Percentiles rank a stretch among this genome's conserved stretches.
These are phyloP conservation scores for Melierax canorus DNA, from an alignment of 2,113 vertebrate species.

Conservation along the genomic window DNA sequence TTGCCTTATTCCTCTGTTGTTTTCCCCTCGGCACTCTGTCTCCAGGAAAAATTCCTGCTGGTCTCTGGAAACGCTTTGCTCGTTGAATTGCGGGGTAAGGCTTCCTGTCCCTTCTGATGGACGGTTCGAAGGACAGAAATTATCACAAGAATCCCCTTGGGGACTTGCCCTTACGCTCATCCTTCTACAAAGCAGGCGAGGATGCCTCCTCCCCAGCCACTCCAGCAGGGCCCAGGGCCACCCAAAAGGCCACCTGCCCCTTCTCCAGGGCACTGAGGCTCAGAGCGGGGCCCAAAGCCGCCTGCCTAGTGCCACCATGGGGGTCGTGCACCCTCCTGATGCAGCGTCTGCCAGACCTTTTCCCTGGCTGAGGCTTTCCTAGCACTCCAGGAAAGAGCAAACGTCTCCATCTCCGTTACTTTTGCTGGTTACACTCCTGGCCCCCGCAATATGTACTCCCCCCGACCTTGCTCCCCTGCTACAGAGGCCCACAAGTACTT, in stretches of 20 bases:
- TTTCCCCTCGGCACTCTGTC: not conserved
- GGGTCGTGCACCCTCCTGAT: fast-evolving
- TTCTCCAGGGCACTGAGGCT: not conserved
- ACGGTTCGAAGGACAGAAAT: not conserved
- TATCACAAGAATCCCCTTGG: not conserved
- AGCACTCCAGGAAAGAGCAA: not conserved
- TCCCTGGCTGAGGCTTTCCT: not conserved
- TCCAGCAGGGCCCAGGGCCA: not conserved
- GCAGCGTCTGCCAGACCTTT: not conserved
- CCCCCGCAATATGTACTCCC: not conserved
- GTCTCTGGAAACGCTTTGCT: not conserved
- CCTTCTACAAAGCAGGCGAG: not conserved
- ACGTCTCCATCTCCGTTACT: not conserved
- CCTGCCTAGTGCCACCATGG: not conserved
- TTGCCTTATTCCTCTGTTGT: not conserved
- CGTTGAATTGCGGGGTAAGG: not conserved
- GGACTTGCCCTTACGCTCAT: not conserved
- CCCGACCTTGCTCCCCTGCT: not conserved
- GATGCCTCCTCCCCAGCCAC: not conserved
- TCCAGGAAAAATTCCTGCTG: not conserved
- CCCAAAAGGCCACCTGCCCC: not conserved
- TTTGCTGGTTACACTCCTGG: not conserved
- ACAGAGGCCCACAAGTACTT: not conserved
- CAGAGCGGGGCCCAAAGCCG: not conserved
- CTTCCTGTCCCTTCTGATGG: not conserved